phyloP scores from a whole-genome alignment of 2,113 vertebrate genomes.

The Chloropsis cyanopogon region DNA sequence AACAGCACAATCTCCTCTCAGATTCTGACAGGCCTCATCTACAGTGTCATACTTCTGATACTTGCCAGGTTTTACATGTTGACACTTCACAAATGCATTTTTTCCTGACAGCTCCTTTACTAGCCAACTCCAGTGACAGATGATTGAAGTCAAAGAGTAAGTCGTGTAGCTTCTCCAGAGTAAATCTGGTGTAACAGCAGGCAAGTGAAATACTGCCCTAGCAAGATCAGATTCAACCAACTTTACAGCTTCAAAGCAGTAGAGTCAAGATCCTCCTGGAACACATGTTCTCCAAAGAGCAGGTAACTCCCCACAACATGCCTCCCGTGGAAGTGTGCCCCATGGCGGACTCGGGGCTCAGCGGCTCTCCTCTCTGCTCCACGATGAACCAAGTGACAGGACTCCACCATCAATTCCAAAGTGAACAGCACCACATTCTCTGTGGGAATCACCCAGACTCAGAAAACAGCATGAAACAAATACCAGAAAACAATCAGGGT shows the following conservation, averaged over 20 bases:
- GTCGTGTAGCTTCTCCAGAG: background rate
- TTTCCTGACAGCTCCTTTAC: slow-evolving; percentile 3
- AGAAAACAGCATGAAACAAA: background rate
- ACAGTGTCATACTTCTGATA: background rate
- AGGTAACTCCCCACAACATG: rapidly evolving
- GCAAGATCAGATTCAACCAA: background rate
- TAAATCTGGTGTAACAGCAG: background rate
- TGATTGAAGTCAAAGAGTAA: background rate
- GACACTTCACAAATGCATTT: slow-evolving; percentile 6
- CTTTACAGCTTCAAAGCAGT: background rate
- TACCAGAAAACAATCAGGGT: background rate
- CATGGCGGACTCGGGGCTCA: rapidly evolving
- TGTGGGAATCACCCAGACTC: background rate
- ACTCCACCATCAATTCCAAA: background rate
- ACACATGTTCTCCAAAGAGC: rapidly evolving
- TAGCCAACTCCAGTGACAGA: background rate
- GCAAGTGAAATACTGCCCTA: background rate
- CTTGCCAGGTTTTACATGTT: slow-evolving; percentile 6
- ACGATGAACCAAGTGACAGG: background rate
- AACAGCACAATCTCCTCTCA: background rate
- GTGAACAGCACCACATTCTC: background rate
- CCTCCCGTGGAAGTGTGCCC: background rate
- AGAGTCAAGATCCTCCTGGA: background rate
- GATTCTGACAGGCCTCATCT: slow-evolving; percentile 10
- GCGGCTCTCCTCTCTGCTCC: background rate